phyloP scores from a whole-genome alignment of 2,797 vertebrate species.

The Octomys mimax region DNA sequence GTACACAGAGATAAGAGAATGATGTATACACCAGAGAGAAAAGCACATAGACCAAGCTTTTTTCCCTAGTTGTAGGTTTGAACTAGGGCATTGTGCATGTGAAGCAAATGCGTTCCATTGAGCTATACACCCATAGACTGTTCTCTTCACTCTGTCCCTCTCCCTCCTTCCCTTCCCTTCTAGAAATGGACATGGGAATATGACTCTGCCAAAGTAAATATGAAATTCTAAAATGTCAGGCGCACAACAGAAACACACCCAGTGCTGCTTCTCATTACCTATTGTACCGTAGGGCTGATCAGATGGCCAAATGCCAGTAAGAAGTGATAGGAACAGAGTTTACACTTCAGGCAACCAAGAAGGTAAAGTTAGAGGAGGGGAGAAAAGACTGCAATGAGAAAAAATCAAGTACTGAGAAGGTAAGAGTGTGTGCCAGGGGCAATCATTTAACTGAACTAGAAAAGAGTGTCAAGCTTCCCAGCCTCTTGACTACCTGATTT shows the following conservation, averaged over 20 bases:
- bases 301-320: not conserved
- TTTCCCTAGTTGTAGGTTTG: not conserved
- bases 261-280: not conserved
- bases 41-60: not conserved
- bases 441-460: not conserved
- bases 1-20: not conserved
- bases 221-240: not conserved
- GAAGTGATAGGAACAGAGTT: not conserved
- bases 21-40: not conserved
- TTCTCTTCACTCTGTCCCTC: fast-evolving
- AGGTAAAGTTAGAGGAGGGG: not conserved
- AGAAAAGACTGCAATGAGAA: not conserved
- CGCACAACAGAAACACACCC: not conserved
- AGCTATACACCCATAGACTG: not conserved
- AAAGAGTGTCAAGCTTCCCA: not conserved
- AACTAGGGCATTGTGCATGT: not conserved
- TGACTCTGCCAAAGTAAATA: constrained; percentile 41
- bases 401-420: constrained; percentile 9
- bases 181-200: not conserved
- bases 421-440: not conserved
- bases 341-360: not conserved
- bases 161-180: fast-evolving
- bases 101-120: not conserved
- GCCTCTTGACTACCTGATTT: constrained; percentile 45
- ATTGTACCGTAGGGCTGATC: not conserved